These are phyloP conservation scores for Meiosimyza platycephala DNA, from an alignment of 2,888 invertebrate genomes.

Conservation along the genomic window DNA sequence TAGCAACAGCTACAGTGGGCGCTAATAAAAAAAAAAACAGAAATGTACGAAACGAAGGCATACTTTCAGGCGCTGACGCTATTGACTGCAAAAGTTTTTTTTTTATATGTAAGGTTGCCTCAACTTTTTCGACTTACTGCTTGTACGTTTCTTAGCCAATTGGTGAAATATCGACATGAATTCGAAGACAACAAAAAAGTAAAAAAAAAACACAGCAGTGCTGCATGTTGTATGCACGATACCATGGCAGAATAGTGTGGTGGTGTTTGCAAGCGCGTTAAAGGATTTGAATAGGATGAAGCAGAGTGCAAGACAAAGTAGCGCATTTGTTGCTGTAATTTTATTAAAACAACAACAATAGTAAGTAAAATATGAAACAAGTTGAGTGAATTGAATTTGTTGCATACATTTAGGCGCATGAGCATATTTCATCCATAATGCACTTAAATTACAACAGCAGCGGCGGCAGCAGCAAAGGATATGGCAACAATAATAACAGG, in stretches of 20 bases:
- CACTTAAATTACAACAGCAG: conserved; percentile 16
- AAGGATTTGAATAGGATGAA: not conserved
- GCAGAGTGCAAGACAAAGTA: not conserved
- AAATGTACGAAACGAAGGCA: not conserved
- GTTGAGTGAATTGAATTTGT: conserved; percentile 30
- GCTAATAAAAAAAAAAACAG: not conserved
- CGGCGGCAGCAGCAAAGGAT: not conserved
- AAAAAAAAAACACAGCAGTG: conserved; percentile 1
- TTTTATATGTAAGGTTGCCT: not conserved
- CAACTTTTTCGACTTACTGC: not conserved
- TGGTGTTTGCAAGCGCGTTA: not conserved
- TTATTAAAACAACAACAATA: conserved; percentile 11
- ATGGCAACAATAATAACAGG: not conserved
- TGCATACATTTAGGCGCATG: conserved; percentile 9
- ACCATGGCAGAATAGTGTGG: too few relatives aligned
- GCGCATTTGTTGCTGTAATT: conserved; percentile 7
- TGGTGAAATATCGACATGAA: conserved; percentile 22
- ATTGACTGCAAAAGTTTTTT: not conserved
- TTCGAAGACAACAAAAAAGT: not conserved
- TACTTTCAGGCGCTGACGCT: not conserved
- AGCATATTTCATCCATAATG: conserved; percentile 25
- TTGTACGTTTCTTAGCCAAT: conserved; percentile 7
- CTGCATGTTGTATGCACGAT: not conserved
- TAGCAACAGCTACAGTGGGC: conserved; percentile 22
- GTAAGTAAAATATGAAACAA: not conserved